Evolutionary conservation across 2,888 invertebrate genomes (phyloP), one percentile per base, ranked within the genome.

Genomic region (Macaria liturata): DNA sequence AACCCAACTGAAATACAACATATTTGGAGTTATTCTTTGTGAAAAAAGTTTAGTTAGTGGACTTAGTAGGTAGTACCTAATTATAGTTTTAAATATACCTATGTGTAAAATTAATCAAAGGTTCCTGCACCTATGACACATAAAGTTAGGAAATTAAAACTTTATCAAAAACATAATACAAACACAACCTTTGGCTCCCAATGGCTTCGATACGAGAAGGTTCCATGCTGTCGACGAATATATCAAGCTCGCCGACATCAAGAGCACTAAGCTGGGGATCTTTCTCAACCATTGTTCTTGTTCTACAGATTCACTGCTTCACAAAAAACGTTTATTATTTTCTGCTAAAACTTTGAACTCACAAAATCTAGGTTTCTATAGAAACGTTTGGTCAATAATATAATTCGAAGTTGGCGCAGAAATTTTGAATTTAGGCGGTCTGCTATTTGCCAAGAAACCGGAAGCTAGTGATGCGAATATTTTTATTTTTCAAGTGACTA

Each of bases 221-320:
- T 65, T 93, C 92, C 80, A 97, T 93, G 67, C 95, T 94, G 75
- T 96, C 94, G 3, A 97, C 93, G 71, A 94, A 97, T 65, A 94
- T 85, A 76, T 97, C 96, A 4, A 96, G 87, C 87, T 97, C 97
- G 68, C 95, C 95, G 4, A 94, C 91, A 60, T 92, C 86, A 44
- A 95, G 85, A 65, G 95, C 93, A 83, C 91, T 91, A 66, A 88
- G 66, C 82, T 88, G 83, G 39, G 81, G 74, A 65, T 89, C 85
- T 68, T 88, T 88, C 56, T 91, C 92, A 42, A 92, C 92, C 94
- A 94, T 94, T 77, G 6, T 48, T 49, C 34, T 37, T 37, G 4
- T 37, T 2, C 1, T 37, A 6, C 7, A 6, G 34, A 20, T 20
- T 42, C 42, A 9, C 8, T 39, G 42, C 5, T 8, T 42, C 8